A percentile compares a stretch with the other conserved stretches of the same genome.
phyloP scores from a whole-genome alignment of 2,888 invertebrate genomes.

The Plagiodera versicolora region DNA sequence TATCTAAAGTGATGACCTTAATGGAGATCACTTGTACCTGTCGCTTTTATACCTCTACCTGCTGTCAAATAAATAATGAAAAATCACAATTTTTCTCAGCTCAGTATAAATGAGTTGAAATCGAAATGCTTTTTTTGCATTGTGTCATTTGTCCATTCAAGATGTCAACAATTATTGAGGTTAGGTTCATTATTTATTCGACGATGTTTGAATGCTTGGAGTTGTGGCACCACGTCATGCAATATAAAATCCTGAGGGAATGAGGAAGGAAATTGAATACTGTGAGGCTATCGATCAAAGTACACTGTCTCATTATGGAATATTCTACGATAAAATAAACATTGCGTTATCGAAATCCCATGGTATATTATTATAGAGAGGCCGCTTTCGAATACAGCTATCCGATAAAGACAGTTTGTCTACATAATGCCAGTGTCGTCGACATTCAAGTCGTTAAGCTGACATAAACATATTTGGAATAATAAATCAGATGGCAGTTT shows the following conservation, averaged over 20 bases:
- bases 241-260: too few species aligned
- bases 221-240: too few species aligned
- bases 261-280: too few species aligned
- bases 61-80: conserved; percentile 13
- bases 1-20: conserved; percentile 21
- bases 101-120: too few species aligned
- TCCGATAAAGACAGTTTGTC: not conserved
- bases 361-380: not conserved
- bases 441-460: not conserved
- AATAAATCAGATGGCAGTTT: not conserved
- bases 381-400: not conserved
- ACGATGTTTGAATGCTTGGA: too few species aligned
- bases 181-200: too few species aligned
- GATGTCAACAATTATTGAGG: too few species aligned
- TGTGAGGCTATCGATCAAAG: too few species aligned
- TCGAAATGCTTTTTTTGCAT: too few species aligned
- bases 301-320: not conserved
- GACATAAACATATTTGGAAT: not conserved
- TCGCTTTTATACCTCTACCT: conserved; percentile 12
- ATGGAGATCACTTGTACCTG: conserved; percentile 21
- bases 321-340: not conserved
- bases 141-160: too few species aligned
- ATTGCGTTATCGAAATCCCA: not conserved
- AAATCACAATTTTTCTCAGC: too few species aligned
- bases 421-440: not conserved